Conservation (phyloP, 2,113 vertebrate species). For the Centropristis striata region DNA sequence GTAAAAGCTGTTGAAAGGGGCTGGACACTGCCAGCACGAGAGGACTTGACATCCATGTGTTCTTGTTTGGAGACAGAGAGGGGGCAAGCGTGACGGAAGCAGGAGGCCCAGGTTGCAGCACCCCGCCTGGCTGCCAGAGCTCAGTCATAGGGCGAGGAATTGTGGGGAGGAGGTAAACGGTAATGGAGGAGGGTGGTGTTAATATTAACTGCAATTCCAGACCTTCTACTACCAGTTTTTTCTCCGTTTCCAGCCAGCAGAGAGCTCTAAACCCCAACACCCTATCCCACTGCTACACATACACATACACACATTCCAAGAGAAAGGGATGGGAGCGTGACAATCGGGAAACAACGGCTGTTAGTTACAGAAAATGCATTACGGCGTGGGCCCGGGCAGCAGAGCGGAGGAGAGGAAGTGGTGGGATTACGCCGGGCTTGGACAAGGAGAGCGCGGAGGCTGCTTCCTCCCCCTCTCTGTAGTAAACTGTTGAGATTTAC, state of each 20-base stretch:
- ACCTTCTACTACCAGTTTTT: slow-evolving; percentile 79
- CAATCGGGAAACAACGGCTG: slow-evolving; percentile 99
- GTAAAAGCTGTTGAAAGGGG: slow-evolving; percentile 81
- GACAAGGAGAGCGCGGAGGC: slow-evolving; percentile 86
- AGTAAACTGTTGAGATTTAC: slow-evolving; percentile 99
- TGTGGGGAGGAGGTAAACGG: slow-evolving; percentile 25
- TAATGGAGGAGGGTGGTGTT: slow-evolving; percentile 65
- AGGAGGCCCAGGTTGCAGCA: slow-evolving; percentile 67
- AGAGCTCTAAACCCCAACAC: slow-evolving; percentile 88
- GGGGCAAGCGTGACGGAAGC: slow-evolving; percentile 76
- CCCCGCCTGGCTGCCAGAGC: slow-evolving; percentile 78
- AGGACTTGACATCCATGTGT: slow-evolving; percentile 78
- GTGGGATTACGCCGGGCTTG: slow-evolving; percentile 93
- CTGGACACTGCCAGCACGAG: slow-evolving; percentile 64
- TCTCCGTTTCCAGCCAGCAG: slow-evolving; percentile 86
- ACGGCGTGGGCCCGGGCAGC: slow-evolving; percentile 90
- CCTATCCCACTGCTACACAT: slow-evolving; percentile 54
- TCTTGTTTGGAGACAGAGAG: slow-evolving; percentile 64
- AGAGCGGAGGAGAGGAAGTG: slow-evolving; percentile 94
- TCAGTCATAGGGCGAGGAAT: slow-evolving; percentile 57
- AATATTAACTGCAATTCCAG: slow-evolving; percentile 94
- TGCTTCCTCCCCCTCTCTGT: slow-evolving; percentile 83
- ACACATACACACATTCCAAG: slow-evolving; percentile 90
- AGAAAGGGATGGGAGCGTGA: slow-evolving; percentile 97
- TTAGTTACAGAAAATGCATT: slow-evolving; percentile 99